Percentiles rank a stretch among this genome's conserved stretches.
Evolutionary conservation across 2,113 vertebrate genomes (phyloP).

Genomic region (Clupea harengus): DNA sequence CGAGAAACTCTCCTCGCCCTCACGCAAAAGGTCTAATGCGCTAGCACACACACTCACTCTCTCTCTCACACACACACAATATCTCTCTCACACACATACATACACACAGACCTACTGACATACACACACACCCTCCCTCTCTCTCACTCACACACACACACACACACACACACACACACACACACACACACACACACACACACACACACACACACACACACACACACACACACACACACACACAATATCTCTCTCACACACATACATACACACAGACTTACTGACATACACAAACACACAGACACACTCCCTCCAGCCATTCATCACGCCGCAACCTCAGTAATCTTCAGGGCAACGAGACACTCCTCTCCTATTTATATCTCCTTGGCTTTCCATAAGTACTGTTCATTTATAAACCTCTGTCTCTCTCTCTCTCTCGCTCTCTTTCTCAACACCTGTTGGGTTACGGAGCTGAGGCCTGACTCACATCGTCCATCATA

Average conservation of each 20-base stretch:
- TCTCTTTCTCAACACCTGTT: constrained; percentile 3
- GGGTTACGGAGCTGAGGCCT: neutral
- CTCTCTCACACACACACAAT: neutral
- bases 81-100: neutral
- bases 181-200: neutral
- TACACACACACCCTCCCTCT: neutral
- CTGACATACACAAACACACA: neutral
- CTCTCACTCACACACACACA: neutral
- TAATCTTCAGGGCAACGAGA: constrained; percentile 4
- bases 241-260: neutral
- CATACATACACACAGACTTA: neutral
- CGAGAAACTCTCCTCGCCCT: constrained; percentile 94
- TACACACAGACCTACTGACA: neutral
- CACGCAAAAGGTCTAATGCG: constrained; percentile 85
- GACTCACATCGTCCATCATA: neutral
- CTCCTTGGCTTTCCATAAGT: neutral
- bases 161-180: neutral
- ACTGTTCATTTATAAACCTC: neutral
- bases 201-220: neutral
- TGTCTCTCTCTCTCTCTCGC: neutral
- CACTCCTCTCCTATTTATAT: neutral
- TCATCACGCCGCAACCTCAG: neutral
- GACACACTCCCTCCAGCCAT: neutral
- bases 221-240: neutral
- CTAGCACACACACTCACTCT: neutral